phyloP scores from a whole-genome alignment of 2,888 invertebrate genomes.

The Adelognathus sp. region DNA sequence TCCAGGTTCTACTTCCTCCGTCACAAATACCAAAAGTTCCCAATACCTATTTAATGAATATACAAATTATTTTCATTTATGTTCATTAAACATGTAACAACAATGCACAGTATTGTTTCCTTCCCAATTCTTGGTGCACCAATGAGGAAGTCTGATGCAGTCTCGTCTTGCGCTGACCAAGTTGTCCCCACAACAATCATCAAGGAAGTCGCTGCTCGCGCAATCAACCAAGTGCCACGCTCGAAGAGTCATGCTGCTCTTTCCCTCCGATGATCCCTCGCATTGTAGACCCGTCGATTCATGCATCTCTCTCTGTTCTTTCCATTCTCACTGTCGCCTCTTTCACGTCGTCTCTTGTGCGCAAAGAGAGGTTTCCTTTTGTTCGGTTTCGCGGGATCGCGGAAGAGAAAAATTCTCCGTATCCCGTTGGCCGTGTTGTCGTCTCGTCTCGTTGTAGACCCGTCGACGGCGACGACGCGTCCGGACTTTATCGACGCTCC shows the following conservation, averaged over 20 bases:
- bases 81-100: no score
- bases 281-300: conserved; percentile 20
- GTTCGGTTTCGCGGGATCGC: conserved; percentile 33
- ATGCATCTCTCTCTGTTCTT: conserved; percentile 18
- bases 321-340: conserved; percentile 39
- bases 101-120: no score
- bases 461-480: conserved; percentile 18
- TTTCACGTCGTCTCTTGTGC: conserved; percentile 26
- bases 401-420: conserved; percentile 34
- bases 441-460: conserved; percentile 11
- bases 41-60: no score
- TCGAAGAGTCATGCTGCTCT: not conserved
- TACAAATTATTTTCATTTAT: no score
- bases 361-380: conserved; percentile 40
- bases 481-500: conserved; percentile 53
- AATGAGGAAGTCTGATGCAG: not conserved
- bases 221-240: conserved; percentile 33
- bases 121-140: no score
- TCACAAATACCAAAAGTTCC: no score
- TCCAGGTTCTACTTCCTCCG: no score
- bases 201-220: not conserved
- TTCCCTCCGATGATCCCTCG: not conserved
- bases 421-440: conserved; percentile 24
- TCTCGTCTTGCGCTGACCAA: not conserved
- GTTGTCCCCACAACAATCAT: not conserved